These are phyloP conservation scores for Pterocles burchelli DNA, from an alignment of 2,113 vertebrate species.

Conservation along the genomic window DNA sequence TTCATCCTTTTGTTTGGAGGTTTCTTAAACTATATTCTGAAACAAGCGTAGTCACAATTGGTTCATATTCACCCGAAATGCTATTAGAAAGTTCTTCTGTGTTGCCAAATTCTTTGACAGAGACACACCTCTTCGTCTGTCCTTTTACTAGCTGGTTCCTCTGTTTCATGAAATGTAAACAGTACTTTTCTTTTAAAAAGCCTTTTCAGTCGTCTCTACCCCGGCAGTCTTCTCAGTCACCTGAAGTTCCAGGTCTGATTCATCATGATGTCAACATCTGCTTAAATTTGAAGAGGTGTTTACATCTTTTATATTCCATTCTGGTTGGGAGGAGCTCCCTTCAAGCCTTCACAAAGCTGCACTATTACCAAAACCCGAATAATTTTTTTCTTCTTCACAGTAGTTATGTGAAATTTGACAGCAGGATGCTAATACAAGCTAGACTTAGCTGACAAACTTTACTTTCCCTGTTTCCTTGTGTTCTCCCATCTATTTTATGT, in stretches of 20 bases:
- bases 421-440: neutral
- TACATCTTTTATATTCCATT: neutral
- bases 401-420: neutral
- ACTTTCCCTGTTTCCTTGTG: neutral
- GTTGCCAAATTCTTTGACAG: neutral
- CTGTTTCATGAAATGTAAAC: neutral
- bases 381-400: fast-evolving
- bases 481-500: neutral
- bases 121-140: neutral
- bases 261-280: neutral
- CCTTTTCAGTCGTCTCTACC: neutral
- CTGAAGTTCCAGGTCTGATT: neutral
- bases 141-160: neutral
- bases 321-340: neutral
- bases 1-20: neutral
- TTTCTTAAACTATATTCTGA: neutral
- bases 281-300: neutral
- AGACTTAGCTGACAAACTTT: neutral
- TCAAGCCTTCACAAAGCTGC: neutral
- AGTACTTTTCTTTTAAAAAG: neutral
- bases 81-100: neutral
- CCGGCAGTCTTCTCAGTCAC: neutral
- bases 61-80: neutral
- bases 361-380: neutral
- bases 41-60: neutral